A percentile compares a stretch with the other conserved stretches of the same genome.
Conservation (phyloP, 2,113 vertebrate genomes). For the Corythoichthys haematopterus region DNA sequence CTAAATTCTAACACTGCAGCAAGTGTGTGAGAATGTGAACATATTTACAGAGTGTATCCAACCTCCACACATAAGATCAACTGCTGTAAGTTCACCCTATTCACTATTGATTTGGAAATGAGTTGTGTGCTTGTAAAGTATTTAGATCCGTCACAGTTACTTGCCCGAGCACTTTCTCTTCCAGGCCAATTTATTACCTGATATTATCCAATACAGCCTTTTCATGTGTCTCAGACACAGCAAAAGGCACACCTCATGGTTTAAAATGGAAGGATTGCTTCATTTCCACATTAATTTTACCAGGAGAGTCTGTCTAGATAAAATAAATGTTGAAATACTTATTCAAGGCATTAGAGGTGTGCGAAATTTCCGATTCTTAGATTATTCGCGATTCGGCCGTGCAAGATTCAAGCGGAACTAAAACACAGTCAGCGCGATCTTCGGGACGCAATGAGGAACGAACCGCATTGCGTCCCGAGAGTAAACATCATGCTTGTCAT, state of each 20-base stretch:
- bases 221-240: conserved; percentile 16
- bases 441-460: too few species aligned
- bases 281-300: neutral
- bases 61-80: neutral
- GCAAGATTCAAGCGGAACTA: too few species aligned
- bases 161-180: conserved; percentile 42
- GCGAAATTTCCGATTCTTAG: too few species aligned
- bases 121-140: conserved; percentile 34
- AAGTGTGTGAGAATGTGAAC: neutral
- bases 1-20: neutral
- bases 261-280: conserved; percentile 54
- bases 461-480: too few species aligned
- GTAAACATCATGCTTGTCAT: too few species aligned
- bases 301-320: too few species aligned
- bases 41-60: neutral
- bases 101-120: neutral
- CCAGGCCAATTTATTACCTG: conserved; percentile 61
- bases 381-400: too few species aligned
- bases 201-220: conserved; percentile 50
- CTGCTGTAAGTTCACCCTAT: neutral
- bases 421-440: too few species aligned
- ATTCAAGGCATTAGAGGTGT: too few species aligned
- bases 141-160: conserved; percentile 59
- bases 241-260: conserved; percentile 41
- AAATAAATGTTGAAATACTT: too few species aligned